Evolutionary conservation across 2,113 vertebrate genomes (phyloP).

Genomic region (Saguinus midas): DNA sequence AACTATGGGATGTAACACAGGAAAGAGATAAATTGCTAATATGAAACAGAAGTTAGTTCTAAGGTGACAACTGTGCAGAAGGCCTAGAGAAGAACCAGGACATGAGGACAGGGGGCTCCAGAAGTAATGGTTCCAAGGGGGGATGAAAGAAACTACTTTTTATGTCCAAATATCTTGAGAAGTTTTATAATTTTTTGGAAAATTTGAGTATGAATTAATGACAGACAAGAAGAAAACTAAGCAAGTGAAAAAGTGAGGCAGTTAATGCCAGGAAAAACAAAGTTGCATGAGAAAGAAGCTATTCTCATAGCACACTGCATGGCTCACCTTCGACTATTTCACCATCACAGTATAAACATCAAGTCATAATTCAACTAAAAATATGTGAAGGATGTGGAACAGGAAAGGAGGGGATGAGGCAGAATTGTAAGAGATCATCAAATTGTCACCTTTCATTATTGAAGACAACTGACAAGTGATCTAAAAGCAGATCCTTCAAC

Average conservation of each 20-base stretch:
- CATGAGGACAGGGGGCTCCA: neutral
- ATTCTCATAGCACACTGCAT: neutral
- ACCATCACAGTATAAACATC: neutral
- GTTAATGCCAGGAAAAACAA: neutral
- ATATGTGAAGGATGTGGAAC: neutral
- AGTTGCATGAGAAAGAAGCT: neutral
- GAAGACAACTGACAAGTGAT: neutral
- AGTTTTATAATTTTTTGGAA: neutral
- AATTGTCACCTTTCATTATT: neutral
- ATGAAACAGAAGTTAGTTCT: neutral
- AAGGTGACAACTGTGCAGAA: neutral
- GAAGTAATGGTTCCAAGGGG: neutral
- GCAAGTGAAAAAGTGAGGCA: neutral
- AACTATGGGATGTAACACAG: neutral
- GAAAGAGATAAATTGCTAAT: neutral
- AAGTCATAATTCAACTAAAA: constrained; percentile 17
- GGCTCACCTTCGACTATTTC: neutral
- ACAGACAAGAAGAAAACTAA: neutral
- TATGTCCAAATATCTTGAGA: neutral
- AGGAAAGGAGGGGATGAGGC: neutral
- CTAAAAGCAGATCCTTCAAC: neutral
- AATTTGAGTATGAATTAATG: neutral
- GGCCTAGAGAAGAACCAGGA: neutral
- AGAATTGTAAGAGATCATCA: neutral
- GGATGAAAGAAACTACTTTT: neutral